These are phyloP conservation scores for Rhyacophila brunnea DNA, from an alignment of 1,140 invertebrate species.

Conservation along the genomic window DNA sequence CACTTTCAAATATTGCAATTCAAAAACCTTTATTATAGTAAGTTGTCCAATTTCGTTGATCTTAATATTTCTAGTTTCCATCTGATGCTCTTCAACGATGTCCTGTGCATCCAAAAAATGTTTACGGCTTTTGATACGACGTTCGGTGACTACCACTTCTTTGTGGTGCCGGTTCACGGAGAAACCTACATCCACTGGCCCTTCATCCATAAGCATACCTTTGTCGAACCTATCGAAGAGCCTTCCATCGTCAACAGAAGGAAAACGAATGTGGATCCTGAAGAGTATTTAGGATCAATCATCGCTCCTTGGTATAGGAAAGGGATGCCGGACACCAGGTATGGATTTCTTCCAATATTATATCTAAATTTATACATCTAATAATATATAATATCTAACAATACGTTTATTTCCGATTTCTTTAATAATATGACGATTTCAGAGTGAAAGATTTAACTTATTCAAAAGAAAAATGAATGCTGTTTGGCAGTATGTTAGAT, in stretches of 20 bases:
- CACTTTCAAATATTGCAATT: too few species aligned
- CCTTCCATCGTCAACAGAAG: slow-evolving; percentile 54
- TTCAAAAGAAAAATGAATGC: too few species aligned
- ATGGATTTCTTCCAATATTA: too few species aligned
- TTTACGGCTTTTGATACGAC: slow-evolving; percentile 70
- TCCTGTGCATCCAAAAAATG: slow-evolving; percentile 74
- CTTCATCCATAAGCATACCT: slow-evolving; percentile 45
- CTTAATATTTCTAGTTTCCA: slow-evolving; percentile 58
- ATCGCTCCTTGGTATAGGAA: slow-evolving; percentile 85
- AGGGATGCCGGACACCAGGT: slow-evolving; percentile 56
- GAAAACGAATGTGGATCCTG: slow-evolving; percentile 57
- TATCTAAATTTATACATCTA: too few species aligned
- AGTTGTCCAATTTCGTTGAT: too few species aligned
- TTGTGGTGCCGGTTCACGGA: slow-evolving; percentile 68
- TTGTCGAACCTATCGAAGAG: slow-evolving; percentile 38
- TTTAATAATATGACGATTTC: too few species aligned
- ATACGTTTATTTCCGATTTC: too few species aligned
- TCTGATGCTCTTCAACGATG: slow-evolving; percentile 60
- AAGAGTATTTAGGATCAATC: slow-evolving; percentile 68
- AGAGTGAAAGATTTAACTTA: too few species aligned
- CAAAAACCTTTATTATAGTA: too few species aligned
- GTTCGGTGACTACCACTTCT: slow-evolving; percentile 65
- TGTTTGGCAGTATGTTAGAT: too few species aligned
- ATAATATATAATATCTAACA: too few species aligned
- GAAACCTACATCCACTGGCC: slow-evolving; percentile 64